These are phyloP conservation scores for Sigmodon hispidus DNA, from an alignment of 2,113 vertebrate species.

Conservation along the genomic window DNA sequence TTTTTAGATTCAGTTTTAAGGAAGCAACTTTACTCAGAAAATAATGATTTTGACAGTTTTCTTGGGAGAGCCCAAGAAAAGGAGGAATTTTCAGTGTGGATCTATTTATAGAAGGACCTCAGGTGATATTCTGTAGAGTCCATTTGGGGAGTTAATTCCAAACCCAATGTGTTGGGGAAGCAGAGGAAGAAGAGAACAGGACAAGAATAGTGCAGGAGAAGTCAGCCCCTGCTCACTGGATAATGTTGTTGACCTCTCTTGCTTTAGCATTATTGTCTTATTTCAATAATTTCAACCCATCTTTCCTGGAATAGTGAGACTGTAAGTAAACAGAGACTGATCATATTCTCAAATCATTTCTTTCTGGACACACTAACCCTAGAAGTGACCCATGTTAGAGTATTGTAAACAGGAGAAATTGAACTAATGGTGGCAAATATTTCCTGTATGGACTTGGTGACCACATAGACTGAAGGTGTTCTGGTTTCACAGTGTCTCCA, in stretches of 20 bases:
- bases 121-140: not conserved
- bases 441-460: constrained; percentile 15
- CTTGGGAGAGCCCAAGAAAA: not conserved
- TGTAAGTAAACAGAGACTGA: not conserved
- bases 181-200: not conserved
- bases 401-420: not conserved
- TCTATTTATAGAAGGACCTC: not conserved
- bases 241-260: not conserved
- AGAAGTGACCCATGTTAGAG: not conserved
- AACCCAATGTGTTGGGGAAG: not conserved
- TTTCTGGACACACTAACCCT: not conserved
- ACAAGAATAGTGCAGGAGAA: not conserved
- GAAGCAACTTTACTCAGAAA: constrained; percentile 35
- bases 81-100: not conserved
- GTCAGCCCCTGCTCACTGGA: not conserved
- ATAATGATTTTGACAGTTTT: not conserved
- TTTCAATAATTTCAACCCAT: not conserved
- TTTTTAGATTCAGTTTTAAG: constrained; percentile 21
- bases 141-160: not conserved
- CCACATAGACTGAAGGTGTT: not conserved
- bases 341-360: not conserved
- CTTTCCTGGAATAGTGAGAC: constrained; percentile 2
- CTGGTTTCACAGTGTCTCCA: not conserved
- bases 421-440: not conserved
- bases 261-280: not conserved